Evolutionary conservation across 2,113 vertebrate genomes (phyloP).

Genomic region (Apteryx owenii): DNA sequence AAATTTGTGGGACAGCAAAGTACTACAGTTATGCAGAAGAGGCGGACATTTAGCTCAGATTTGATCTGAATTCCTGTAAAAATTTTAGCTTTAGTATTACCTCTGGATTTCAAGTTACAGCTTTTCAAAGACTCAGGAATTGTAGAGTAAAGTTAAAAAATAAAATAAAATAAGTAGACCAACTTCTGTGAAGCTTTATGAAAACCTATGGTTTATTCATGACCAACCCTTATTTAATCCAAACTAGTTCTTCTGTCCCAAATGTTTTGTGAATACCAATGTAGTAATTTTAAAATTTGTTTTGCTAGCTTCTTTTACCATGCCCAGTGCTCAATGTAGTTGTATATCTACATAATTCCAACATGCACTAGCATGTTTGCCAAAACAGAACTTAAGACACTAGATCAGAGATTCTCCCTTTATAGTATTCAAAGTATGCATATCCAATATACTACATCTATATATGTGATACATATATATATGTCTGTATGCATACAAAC

Average conservation of each 20-base stretch:
- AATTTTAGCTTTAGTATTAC: neutral
- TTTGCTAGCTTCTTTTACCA: neutral
- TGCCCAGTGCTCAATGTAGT: neutral
- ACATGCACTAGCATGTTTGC: neutral
- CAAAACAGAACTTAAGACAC: neutral
- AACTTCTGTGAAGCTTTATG: neutral
- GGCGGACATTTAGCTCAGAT: neutral
- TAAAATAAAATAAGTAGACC: neutral
- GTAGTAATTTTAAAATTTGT: neutral
- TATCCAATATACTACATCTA: neutral
- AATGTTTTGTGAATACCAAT: neutral
- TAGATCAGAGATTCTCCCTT: neutral
- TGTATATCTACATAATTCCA: neutral
- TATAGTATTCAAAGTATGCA: neutral
- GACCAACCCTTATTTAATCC: neutral
- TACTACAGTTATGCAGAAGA: neutral
- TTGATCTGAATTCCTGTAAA: neutral
- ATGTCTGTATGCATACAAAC: neutral
- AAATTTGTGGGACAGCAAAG: neutral
- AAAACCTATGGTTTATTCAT: neutral
- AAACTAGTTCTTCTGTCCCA: neutral
- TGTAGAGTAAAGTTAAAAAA: neutral
- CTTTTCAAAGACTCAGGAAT: neutral
- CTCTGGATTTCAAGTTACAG: neutral
- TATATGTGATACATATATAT: accelerated